A percentile compares a stretch with the other conserved stretches of the same genome.
Evolutionary conservation across 2,888 invertebrate species (phyloP).

Genomic region (Lathronympha strigana): DNA sequence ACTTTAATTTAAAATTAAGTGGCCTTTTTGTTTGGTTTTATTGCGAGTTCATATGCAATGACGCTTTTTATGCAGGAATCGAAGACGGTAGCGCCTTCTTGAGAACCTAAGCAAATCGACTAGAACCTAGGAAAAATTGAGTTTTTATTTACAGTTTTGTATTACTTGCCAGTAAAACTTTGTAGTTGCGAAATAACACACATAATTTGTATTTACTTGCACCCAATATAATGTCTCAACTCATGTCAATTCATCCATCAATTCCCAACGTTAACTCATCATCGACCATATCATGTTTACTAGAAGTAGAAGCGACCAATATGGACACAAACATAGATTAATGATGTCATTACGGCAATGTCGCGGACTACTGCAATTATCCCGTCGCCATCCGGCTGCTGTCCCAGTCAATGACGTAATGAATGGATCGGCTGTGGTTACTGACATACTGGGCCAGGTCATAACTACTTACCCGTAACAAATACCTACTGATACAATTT

Average conservation of each 20-base stretch:
- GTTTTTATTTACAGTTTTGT: too few relatives aligned
- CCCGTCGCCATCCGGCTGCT: slow-evolving; percentile 26
- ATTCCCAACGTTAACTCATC: slow-evolving; percentile 10
- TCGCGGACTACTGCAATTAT: slow-evolving; percentile 35
- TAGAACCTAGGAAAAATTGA: too few relatives aligned
- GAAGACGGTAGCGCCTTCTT: too few relatives aligned
- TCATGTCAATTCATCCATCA: background rate
- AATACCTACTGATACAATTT: background rate
- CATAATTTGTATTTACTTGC: too few relatives aligned
- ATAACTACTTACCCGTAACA: background rate
- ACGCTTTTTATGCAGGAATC: too few relatives aligned
- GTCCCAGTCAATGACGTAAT: slow-evolving; percentile 34
- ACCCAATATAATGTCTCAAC: background rate
- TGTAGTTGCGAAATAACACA: too few relatives aligned
- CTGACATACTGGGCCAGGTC: background rate
- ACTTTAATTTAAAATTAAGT: too few relatives aligned
- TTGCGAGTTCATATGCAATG: too few relatives aligned
- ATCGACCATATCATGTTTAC: slow-evolving; percentile 23
- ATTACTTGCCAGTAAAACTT: too few relatives aligned
- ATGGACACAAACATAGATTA: slow-evolving; percentile 37
- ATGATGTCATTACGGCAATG: slow-evolving; percentile 32
- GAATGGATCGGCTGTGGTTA: slow-evolving; percentile 28
- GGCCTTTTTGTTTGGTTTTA: too few relatives aligned
- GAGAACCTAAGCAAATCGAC: too few relatives aligned
- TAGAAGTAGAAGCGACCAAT: slow-evolving; percentile 20